Percentiles rank a stretch among this genome's conserved stretches.
These are phyloP conservation scores for Aporophyla nigra DNA, from an alignment of 2,888 invertebrate genomes.

Conservation along the genomic window DNA sequence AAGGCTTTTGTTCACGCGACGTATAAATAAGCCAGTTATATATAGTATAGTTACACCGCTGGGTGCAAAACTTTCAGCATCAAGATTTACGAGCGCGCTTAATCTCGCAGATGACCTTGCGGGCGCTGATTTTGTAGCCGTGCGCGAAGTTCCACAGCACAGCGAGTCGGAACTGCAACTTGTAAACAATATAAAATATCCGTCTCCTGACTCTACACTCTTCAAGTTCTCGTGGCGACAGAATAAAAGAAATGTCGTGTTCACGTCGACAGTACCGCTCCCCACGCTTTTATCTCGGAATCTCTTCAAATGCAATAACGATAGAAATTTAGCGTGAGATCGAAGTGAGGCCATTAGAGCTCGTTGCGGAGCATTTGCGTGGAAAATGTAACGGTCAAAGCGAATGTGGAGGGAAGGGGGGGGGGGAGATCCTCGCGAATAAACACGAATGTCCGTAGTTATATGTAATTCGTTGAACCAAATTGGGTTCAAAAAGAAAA, in stretches of 20 bases:
- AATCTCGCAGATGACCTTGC: slow-evolving; percentile 53
- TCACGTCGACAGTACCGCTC: slow-evolving; percentile 37
- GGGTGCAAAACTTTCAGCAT: slow-evolving; percentile 60
- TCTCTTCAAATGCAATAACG: slow-evolving; percentile 60
- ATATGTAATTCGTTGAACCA: slow-evolving; percentile 61
- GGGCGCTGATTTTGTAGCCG: slow-evolving; percentile 16
- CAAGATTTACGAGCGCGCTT: slow-evolving; percentile 61
- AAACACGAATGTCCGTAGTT: slow-evolving; percentile 64
- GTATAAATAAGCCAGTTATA: slow-evolving; percentile 60
- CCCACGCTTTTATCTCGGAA: slow-evolving; percentile 48
- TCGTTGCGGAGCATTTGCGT: slow-evolving; percentile 63
- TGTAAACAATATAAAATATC: slow-evolving; percentile 48
- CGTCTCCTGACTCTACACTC: slow-evolving; percentile 14
- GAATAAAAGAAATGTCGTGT: slow-evolving; percentile 54
- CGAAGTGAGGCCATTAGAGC: slow-evolving; percentile 64
- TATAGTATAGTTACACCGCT: slow-evolving; percentile 47
- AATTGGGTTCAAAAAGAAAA: slow-evolving; percentile 67
- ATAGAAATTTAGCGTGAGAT: slow-evolving; percentile 64
- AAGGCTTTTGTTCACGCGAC: slow-evolving; percentile 61
- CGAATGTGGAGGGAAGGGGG: slow-evolving; percentile 31
- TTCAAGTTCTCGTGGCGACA: slow-evolving; percentile 21
- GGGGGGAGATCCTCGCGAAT: slow-evolving; percentile 50
- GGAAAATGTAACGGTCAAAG: slow-evolving; percentile 68
- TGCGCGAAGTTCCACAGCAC: slow-evolving; percentile 17
- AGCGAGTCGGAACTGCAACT: slow-evolving; percentile 18